Percentiles rank a stretch among this genome's conserved stretches.
Conservation (phyloP, 2,888 invertebrate species). For the Plemyria rubiginata region DNA sequence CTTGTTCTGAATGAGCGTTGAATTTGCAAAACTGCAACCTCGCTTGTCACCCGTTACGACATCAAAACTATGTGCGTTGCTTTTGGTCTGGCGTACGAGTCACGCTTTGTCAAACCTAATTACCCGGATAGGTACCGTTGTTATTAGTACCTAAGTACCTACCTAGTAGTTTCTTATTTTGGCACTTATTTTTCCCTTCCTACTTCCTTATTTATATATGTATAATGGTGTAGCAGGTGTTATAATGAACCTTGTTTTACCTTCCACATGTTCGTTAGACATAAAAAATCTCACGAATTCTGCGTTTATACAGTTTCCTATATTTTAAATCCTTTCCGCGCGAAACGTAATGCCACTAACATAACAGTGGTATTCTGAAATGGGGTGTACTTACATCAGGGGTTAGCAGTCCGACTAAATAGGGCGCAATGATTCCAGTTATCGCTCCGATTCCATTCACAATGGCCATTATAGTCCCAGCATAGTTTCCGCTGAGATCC, state of each 20-base stretch:
- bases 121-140: not conserved
- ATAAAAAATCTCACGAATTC: not conserved
- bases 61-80: constrained; percentile 3
- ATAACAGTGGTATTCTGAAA: not conserved
- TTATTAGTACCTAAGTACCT: too few species aligned
- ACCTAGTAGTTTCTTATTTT: too few species aligned
- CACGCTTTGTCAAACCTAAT: not conserved
- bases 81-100: not conserved
- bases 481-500: constrained; percentile 88
- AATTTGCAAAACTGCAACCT: constrained; percentile 40
- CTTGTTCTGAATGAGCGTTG: constrained; percentile 32
- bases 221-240: too few species aligned
- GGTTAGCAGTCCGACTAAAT: constrained; percentile 87
- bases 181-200: too few species aligned
- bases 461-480: constrained; percentile 88
- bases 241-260: not conserved
- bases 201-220: too few species aligned
- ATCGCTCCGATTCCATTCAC: constrained; percentile 89
- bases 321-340: constrained; percentile 16
- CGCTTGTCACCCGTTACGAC: constrained; percentile 37
- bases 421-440: constrained; percentile 89
- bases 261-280: not conserved
- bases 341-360: constrained; percentile 1
- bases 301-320: constrained; percentile 1
- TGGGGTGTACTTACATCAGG: constrained; percentile 82